Conservation (phyloP, 2,797 vertebrate species). For the Tauraco hartlaubi region DNA sequence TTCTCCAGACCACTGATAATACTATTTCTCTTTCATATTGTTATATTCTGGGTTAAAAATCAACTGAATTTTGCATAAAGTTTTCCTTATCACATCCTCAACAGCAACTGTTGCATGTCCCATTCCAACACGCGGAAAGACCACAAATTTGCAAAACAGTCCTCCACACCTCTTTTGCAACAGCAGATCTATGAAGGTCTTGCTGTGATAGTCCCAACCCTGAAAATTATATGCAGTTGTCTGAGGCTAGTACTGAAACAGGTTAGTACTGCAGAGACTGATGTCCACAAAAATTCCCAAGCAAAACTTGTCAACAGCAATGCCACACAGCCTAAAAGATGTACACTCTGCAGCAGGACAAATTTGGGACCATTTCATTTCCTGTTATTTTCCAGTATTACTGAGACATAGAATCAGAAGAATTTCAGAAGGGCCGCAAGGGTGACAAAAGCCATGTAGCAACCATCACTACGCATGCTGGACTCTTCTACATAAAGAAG, state of each 20-base stretch:
- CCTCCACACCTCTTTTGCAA: neutral
- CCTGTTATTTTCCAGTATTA: neutral
- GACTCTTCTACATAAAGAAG: neutral
- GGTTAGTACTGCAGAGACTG: neutral
- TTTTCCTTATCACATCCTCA: neutral
- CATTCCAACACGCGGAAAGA: neutral
- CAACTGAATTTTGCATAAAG: neutral
- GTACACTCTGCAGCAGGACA: neutral
- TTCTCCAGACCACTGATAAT: neutral
- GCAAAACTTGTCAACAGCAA: neutral
- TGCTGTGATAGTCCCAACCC: neutral
- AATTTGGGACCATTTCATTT: neutral
- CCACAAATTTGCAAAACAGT: neutral
- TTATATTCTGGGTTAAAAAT: neutral
- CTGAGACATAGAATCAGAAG: neutral
- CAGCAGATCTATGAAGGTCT: neutral
- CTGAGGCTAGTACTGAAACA: neutral
- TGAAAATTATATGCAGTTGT: neutral
- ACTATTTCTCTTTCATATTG: neutral
- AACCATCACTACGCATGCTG: neutral
- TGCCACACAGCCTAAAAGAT: neutral
- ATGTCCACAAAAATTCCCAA: neutral
- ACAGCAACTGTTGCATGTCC: neutral
- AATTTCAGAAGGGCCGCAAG: neutral
- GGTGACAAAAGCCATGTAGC: neutral